Evolutionary conservation across 2,888 invertebrate genomes (phyloP).

Genomic region (Cephonodes hylas): DNA sequence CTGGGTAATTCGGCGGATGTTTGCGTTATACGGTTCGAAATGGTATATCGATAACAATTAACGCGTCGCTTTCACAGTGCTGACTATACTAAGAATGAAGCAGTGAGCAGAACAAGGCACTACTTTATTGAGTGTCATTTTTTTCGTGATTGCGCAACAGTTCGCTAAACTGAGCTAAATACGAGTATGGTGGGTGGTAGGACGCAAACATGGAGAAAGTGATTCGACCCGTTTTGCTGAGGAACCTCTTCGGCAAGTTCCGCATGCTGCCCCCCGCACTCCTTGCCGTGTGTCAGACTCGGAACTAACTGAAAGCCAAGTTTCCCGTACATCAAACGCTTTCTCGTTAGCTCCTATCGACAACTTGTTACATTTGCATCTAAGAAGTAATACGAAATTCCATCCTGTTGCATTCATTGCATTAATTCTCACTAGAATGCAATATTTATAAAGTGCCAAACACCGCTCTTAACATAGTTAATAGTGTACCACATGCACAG

Average conservation of each 20-base stretch:
- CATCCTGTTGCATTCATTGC: too few relatives aligned
- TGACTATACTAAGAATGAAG: background rate
- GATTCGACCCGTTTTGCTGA: conserved; percentile 51
- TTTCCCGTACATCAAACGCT: conserved; percentile 21
- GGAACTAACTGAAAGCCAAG: conserved; percentile 33
- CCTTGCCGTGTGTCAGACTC: conserved; percentile 17
- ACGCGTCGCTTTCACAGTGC: background rate
- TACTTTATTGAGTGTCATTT: conserved; percentile 18
- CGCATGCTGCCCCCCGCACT: conserved; percentile 26
- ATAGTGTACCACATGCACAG: background rate
- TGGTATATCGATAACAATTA: background rate
- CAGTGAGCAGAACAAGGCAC: background rate
- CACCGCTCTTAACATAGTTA: too few relatives aligned
- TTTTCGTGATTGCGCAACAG: conserved; percentile 43
- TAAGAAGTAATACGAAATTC: background rate
- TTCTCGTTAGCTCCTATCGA: conserved; percentile 34
- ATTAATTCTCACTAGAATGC: too few relatives aligned
- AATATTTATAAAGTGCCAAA: too few relatives aligned
- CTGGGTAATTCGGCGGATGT: background rate
- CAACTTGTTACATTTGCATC: conserved; percentile 34
- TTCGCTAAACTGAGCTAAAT: conserved; percentile 39
- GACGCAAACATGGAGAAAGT: conserved; percentile 49
- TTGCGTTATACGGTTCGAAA: background rate
- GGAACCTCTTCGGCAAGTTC: conserved; percentile 48
- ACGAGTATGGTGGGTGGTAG: conserved; percentile 44